These are phyloP conservation scores for Anthophora plumipes DNA, from an alignment of 2,888 invertebrate species.

Conservation along the genomic window DNA sequence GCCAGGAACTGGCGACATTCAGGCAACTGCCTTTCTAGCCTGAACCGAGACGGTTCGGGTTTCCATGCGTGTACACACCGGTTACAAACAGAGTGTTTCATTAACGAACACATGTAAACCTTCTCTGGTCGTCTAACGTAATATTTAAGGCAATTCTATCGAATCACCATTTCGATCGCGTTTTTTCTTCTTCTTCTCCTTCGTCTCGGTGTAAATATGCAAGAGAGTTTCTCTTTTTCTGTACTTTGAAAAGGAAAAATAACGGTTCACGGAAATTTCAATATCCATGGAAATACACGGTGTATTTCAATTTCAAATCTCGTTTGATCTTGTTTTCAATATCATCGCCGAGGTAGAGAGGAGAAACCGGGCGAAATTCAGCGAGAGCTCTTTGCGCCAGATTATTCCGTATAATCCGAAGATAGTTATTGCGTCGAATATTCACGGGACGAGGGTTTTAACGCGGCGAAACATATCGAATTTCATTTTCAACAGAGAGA, in stretches of 20 bases:
- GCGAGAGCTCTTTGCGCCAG: not conserved
- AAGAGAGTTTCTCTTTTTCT: too few species aligned
- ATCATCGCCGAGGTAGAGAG: not conserved
- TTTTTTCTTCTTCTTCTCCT: too few species aligned
- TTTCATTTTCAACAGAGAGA: conserved; percentile 31
- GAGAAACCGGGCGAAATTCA: not conserved
- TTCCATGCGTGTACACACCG: conserved; percentile 51
- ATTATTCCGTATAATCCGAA: conserved; percentile 31
- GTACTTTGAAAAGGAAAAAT: not conserved
- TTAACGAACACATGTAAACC: conserved; percentile 39
- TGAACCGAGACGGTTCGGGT: conserved; percentile 57
- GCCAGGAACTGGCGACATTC: conserved; percentile 50
- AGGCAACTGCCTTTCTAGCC: conserved; percentile 60
- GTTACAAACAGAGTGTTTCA: conserved; percentile 60
- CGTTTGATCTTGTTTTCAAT: conserved; percentile 17
- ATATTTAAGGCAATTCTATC: conserved; percentile 19
- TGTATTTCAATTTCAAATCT: conserved; percentile 37
- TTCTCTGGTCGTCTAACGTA: conserved; percentile 7
- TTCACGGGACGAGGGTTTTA: conserved; percentile 23
- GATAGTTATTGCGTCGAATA: conserved; percentile 1
- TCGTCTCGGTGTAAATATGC: conserved; percentile 11
- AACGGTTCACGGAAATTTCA: not conserved
- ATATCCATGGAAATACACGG: conserved; percentile 37
- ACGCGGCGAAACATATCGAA: conserved; percentile 15
- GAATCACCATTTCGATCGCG: not conserved